phyloP scores from a whole-genome alignment of 1,140 invertebrate species.

The Euborellia annulipes region DNA sequence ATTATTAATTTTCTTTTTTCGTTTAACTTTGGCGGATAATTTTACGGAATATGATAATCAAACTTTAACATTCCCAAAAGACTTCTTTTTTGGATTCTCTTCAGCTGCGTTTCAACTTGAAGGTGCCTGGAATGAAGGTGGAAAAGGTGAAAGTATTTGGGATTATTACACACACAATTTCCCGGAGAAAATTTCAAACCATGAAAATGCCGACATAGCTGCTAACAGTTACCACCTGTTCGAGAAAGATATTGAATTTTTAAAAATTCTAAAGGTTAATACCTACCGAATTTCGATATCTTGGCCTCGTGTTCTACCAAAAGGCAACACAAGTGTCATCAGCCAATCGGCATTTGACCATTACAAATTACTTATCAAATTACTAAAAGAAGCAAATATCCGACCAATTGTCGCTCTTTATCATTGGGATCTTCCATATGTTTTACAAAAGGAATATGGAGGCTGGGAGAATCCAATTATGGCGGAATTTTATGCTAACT shows the following conservation, averaged over 20 bases:
- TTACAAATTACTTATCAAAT: no score
- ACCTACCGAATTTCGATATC: no score
- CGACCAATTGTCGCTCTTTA: conserved; percentile 21
- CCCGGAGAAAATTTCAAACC: conserved; percentile 27
- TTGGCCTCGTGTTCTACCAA: no score
- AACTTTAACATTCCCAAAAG: conserved; percentile 13
- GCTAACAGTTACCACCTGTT: conserved; percentile 41
- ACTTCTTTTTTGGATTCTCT: conserved; percentile 35
- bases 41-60: no score
- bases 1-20: no score
- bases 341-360: no score
- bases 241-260: conserved; percentile 29
- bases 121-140: conserved; percentile 39
- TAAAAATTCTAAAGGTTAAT: no score
- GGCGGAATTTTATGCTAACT: not conserved
- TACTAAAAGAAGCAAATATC: no score
- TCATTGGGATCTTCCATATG: conserved; percentile 23
- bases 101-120: conserved; percentile 43
- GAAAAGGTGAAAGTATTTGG: conserved; percentile 39
- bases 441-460: conserved; percentile 21
- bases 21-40: no score
- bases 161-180: conserved; percentile 33
- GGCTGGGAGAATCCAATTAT: conserved; percentile 24
- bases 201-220: conserved; percentile 33
- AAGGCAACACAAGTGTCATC: no score